Evolutionary conservation across 2,888 invertebrate genomes (phyloP), one percentile per base, ranked within the genome.

Genomic region (Drosophila neoperkinsi): DNA sequence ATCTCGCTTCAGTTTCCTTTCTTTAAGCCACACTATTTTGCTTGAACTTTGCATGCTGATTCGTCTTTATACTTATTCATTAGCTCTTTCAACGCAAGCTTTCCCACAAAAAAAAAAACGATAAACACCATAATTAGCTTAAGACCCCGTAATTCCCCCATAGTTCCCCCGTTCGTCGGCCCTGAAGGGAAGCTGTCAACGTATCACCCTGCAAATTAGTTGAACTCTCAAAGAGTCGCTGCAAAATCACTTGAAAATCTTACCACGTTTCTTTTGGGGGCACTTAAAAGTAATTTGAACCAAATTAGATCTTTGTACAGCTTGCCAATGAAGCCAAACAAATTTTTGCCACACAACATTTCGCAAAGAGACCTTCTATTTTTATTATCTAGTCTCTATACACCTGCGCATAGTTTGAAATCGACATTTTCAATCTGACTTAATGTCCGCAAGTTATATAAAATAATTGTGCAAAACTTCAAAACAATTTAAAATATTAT

Each of bases 231-330:
- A 46, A 60, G 56, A 79, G 55, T 60, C 66, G 61, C 60, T 41
- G 36, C 21, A 56, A 71, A 75, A 62, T 28, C 49, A 63, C 51
- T 78, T 65, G 62, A 56, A 72, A 73, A 73, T 58, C 65, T 79
- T 77, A 57, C 69, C 79, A 70, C 52, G 80, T 79, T 71, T 78
- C 56, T 72, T 61, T 61, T 11, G 52, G 59, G 72, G 63, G 72
- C 84, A 84, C 84, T 87, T 87, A 82, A 88, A 90, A 82, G 72
- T 82, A 88, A 90, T 90, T 90, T 86, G 51, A 84, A 85, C 84
- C 74, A 83, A 87, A 88, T 87, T 83, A 73, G 88, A 89, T 87
- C 74, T 46, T 89, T 68, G 55, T 53, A 50, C 76, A 71, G 81
- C 61, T 69, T 51, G 71, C 75, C 77, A 85, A 88, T 88, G 82